Evolutionary conservation across 2,797 vertebrate genomes (phyloP), one percentile per base, ranked within the genome.

Genomic region (Sphenodon punctatus): DNA sequence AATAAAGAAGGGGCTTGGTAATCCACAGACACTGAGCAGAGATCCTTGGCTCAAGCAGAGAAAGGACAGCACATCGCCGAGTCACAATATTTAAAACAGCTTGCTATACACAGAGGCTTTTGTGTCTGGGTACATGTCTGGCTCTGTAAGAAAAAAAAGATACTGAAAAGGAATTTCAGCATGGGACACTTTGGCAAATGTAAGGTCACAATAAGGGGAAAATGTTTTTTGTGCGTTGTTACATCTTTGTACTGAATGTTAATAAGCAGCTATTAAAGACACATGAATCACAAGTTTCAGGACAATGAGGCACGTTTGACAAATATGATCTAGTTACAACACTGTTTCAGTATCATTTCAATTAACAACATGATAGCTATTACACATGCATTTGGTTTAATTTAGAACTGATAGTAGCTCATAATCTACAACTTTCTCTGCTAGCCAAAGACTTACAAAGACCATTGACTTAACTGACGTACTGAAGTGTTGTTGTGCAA

Each of bases 1-100:
- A 98, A 98, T 97, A 97, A 97, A 97, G 96, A 96, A 97, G 93
- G 94, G 90, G 94, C 93, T 96, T 96, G 95, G 95, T 96, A 96
- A 96, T 96, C 95, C 94, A 95, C 93, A 96, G 95, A 95, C 95
- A 95, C 94, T 95, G 93, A 96, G 96, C 96, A 96, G 94, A 96
- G 95, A 95, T 95, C 94, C 91, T 96, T 93, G 94, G 96, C 95
- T 97, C 95, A 94, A 96, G 95, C 97, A 94, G 95, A 96, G 95
- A 97, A 96, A 97, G 97, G 97, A 97, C 96, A 96, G 96, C 94
- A 95, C 94, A 96, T 96, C 95, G 89, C 93, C 87, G 93, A 96
- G 96, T 95, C 96, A 96, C 97, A 96, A 97, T 97, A 97, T 98
- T 98, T 97, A 97, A 97, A 98, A 96, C 97, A 97, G 96, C 97